Evolutionary conservation across 2,113 vertebrate genomes (phyloP), one percentile per base, ranked within the genome.

Genomic region (Phylloscopus trochiloides): DNA sequence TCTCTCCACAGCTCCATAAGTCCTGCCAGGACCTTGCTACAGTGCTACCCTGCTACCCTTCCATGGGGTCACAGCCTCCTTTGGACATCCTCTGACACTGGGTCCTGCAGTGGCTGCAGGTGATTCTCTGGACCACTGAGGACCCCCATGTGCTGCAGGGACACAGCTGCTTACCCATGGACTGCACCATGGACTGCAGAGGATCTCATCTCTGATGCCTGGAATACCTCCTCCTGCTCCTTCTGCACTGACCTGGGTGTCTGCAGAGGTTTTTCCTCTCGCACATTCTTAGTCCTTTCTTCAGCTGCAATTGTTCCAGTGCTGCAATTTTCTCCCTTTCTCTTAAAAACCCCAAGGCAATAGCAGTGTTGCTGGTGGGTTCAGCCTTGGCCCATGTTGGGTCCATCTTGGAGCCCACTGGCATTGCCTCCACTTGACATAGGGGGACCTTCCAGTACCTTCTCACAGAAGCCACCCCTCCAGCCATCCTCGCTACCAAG

Each of bases 331-430:
- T 73, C 36, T 3, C 38, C 7, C 19, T n/a, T 85, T 68, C 36
- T 51, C 36, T 50, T 63, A 52, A 51, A 24, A 42, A 31, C 0
- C 17, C 29, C 36, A 26, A 68, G 43, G 13, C 17, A 26, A 16
- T n/a, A 50, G 32, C 38, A 28, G 20, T 8, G 8, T 5, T 2
- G 1, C 34, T 62, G 47, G 28, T 40, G 32, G 24, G 24, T 6
- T 57, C 4, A 0, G 55, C n/a, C n/a, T 45, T 32, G 36, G 29
- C 47, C 47, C 4, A 1, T 11, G 22, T 13, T 0, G 1, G 51
- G 7, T 34, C 47, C 22, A 3, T 17, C 32, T 51, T 9, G 16
- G 25, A 73, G 47, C 47, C 4, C 12, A 4, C 24, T 51, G 52
- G 5, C 24, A 12, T 7, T 47, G 21, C 14, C 26, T 68, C 54